Conservation (phyloP, 1,140 invertebrate genomes). For the Periplaneta americana region DNA sequence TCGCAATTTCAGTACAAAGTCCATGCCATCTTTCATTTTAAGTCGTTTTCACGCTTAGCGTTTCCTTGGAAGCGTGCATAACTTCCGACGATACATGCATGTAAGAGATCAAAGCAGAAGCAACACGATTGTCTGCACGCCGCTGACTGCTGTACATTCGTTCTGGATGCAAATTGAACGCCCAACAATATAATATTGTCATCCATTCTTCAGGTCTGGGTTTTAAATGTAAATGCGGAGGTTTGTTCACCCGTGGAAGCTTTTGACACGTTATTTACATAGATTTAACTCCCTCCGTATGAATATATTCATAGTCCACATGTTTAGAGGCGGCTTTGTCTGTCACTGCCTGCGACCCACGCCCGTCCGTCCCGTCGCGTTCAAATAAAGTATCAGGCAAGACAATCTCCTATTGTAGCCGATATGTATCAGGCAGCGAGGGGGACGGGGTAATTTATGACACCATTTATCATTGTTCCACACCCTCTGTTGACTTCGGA, state of each 20-base stretch:
- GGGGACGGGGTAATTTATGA: slow-evolving; percentile 34
- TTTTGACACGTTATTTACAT: slow-evolving; percentile 14
- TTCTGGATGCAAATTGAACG: slow-evolving; percentile 4
- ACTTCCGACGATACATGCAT: too few species aligned
- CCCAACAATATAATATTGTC: background rate
- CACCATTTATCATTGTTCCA: slow-evolving; percentile 39
- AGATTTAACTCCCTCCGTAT: background rate
- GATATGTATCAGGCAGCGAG: slow-evolving; percentile 27
- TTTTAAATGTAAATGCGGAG: background rate
- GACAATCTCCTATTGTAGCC: slow-evolving; percentile 10
- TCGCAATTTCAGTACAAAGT: too few species aligned
- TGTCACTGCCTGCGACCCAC: background rate
- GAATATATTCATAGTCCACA: slow-evolving; percentile 11
- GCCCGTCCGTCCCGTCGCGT: background rate
- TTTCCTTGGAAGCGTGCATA: too few species aligned
- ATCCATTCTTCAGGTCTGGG: background rate
- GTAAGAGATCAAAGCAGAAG: too few species aligned
- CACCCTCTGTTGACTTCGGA: slow-evolving; percentile 40
- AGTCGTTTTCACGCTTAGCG: too few species aligned
- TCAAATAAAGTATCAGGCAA: slow-evolving; percentile 5
- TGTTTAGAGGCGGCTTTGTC: background rate
- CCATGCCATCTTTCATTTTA: too few species aligned
- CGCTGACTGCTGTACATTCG: too few species aligned
- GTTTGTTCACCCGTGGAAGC: background rate
- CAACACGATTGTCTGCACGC: too few species aligned